These are phyloP conservation scores for Drosophila neocordata DNA, from an alignment of 1,140 invertebrate genomes.

Conservation along the genomic window DNA sequence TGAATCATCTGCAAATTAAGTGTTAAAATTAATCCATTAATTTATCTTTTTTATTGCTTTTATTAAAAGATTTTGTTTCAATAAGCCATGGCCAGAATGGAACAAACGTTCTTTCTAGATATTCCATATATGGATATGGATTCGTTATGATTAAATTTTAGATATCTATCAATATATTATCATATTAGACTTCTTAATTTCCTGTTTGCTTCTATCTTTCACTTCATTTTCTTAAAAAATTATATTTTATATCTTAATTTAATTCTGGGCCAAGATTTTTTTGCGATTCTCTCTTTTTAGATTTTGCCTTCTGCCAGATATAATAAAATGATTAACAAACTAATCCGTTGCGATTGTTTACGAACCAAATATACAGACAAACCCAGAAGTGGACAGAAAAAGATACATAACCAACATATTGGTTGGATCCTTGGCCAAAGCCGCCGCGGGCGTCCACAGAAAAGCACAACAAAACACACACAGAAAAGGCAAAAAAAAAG, in stretches of 20 bases:
- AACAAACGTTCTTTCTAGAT: too few relatives aligned
- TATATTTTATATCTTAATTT: constrained; percentile 25
- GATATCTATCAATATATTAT: too few relatives aligned
- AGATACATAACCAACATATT: constrained; percentile 28
- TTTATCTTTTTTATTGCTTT: too few relatives aligned
- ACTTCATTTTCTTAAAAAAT: constrained; percentile 1
- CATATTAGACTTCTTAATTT: constrained; percentile 9
- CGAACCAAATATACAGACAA: constrained; percentile 31
- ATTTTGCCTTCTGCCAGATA: constrained; percentile 37
- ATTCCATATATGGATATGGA: too few relatives aligned
- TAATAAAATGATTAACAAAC: constrained; percentile 79
- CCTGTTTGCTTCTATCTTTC: constrained; percentile 18
- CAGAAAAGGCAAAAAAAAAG: neutral
- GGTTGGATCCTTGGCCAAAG: constrained; percentile 40
- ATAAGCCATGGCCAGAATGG: too few relatives aligned
- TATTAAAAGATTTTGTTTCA: too few relatives aligned
- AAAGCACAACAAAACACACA: neutral
- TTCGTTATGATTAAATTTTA: too few relatives aligned
- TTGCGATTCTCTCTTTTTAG: constrained; percentile 12
- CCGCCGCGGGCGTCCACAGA: constrained; percentile 16
- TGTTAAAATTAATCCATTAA: too few relatives aligned
- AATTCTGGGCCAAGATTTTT: constrained; percentile 25
- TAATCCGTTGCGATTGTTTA: constrained; percentile 74
- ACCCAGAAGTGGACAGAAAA: constrained; percentile 22
- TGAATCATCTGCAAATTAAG: too few relatives aligned